phyloP scores from a whole-genome alignment of 2,888 invertebrate genomes.

The Subacronicta megacephala region DNA sequence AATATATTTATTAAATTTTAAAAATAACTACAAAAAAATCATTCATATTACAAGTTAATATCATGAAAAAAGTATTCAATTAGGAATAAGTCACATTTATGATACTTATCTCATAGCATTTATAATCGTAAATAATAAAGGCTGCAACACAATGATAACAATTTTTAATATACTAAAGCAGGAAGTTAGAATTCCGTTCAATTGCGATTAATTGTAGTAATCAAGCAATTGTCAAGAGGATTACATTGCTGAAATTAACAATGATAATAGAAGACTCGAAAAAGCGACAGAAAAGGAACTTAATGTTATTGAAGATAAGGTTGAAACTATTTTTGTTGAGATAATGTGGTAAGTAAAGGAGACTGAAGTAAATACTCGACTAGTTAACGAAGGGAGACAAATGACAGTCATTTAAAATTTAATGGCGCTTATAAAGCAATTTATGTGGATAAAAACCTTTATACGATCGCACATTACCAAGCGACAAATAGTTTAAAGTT shows the following conservation, averaged over 20 bases:
- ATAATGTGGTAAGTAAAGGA: conserved; percentile 57
- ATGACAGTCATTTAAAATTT: conserved; percentile 72
- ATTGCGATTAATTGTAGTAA: conserved; percentile 88
- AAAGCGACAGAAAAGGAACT: conserved; percentile 53
- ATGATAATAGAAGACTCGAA: conserved; percentile 69
- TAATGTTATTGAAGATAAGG: conserved; percentile 57
- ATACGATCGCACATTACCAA: conserved; percentile 34
- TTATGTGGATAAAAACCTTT: conserved; percentile 55
- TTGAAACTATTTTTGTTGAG: conserved; percentile 47
- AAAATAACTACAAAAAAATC: no score
- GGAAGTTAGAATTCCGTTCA: conserved; percentile 85
- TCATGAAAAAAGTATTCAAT: no score
- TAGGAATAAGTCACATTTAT: neutral
- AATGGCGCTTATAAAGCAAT: conserved; percentile 71
- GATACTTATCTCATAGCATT: conserved; percentile 2
- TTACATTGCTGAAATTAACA: conserved; percentile 84
- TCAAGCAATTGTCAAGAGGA: conserved; percentile 84
- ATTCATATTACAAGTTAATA: no score
- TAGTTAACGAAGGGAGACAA: conserved; percentile 73
- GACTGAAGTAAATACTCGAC: conserved; percentile 72
- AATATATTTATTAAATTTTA: no score
- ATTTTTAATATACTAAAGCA: conserved; percentile 59
- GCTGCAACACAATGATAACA: conserved; percentile 20
- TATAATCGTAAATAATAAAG: conserved; percentile 7
- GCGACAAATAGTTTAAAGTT: conserved; percentile 33